A percentile compares a stretch with the other conserved stretches of the same genome.
These are phyloP conservation scores for Caenorhabditis zanzibari DNA, from an alignment of 2,888 invertebrate genomes.

Conservation along the genomic window DNA sequence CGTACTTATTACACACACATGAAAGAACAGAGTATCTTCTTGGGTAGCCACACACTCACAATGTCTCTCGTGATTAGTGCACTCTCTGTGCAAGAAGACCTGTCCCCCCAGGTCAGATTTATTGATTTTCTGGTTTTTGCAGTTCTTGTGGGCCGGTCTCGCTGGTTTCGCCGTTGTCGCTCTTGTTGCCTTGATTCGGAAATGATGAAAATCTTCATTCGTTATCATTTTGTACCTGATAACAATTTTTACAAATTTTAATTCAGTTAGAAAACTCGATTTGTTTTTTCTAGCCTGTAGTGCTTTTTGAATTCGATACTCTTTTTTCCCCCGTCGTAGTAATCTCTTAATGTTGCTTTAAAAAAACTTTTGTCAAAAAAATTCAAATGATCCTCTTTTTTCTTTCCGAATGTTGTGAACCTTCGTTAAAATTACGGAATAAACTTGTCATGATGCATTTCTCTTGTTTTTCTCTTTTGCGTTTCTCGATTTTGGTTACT, in stretches of 20 bases:
- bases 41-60: background rate
- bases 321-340: conserved; percentile 4
- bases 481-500: background rate
- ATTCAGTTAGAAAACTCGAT: background rate
- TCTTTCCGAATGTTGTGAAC: background rate
- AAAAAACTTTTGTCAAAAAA: conserved; percentile 2
- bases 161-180: conserved; percentile 47
- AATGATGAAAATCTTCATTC: background rate
- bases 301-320: background rate
- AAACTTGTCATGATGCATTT: background rate
- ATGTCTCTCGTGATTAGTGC: conserved; percentile 15
- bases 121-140: conserved; percentile 44
- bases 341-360: conserved; percentile 1
- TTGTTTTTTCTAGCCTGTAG: background rate
- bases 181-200: conserved; percentile 38
- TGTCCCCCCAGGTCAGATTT: background rate
- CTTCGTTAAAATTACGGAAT: background rate
- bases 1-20: background rate
- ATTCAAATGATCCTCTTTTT: background rate
- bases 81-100: conserved; percentile 26
- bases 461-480: background rate
- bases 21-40: background rate
- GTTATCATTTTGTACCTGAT: background rate
- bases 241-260: no score
- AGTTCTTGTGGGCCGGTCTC: conserved; percentile 56